Percentiles rank a stretch among this genome's conserved stretches.
Evolutionary conservation across 2,113 vertebrate species (phyloP).

Genomic region (Sturnira hondurensis): DNA sequence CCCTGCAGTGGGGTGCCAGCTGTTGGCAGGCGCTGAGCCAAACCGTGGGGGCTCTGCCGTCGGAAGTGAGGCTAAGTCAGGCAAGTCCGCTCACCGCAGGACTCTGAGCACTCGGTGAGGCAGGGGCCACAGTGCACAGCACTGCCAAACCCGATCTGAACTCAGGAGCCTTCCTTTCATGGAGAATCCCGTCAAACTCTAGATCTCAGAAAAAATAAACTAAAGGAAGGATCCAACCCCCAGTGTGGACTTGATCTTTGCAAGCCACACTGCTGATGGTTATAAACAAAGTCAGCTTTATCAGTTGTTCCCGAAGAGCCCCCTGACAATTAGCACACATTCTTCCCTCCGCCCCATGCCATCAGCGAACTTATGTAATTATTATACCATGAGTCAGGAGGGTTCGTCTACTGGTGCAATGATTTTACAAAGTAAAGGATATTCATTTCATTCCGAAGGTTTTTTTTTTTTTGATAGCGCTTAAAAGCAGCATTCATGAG

Average conservation of each 20-base stretch:
- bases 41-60: accelerated
- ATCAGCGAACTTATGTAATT: accelerated
- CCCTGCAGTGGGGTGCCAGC: neutral
- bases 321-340: accelerated
- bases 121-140: accelerated
- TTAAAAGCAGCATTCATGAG: neutral
- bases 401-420: neutral
- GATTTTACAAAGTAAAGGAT: neutral
- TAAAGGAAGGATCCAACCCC: neutral
- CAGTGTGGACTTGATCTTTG: too few species aligned
- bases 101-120: accelerated
- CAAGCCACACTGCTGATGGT: neutral
- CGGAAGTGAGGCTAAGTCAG: accelerated
- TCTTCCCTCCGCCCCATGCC: too few species aligned
- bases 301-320: neutral
- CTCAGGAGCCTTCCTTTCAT: neutral
- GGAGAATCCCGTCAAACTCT: neutral
- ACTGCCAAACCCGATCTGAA: accelerated
- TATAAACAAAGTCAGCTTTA: too few species aligned
- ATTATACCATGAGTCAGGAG: neutral
- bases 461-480: neutral
- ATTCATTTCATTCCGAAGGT: neutral
- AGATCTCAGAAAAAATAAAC: neutral
- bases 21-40: neutral
- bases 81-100: accelerated